These are phyloP conservation scores for Anolis carolinensis DNA, from an alignment of 2,113 vertebrate species.

Conservation along the genomic window DNA sequence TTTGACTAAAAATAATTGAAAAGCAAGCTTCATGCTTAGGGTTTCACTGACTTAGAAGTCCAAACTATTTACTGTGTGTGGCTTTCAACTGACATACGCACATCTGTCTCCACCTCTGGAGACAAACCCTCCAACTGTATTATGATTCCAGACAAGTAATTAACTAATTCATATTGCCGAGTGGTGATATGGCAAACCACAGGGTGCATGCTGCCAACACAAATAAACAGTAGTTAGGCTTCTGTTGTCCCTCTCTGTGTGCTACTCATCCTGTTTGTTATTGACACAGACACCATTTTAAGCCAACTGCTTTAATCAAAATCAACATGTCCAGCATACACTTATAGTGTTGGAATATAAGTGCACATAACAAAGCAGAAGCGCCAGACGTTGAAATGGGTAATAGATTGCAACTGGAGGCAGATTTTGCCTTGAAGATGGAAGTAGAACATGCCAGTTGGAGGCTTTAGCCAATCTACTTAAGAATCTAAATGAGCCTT, in stretches of 20 bases:
- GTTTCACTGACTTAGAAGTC: not conserved
- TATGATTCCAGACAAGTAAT: conserved; percentile 50
- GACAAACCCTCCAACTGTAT: not conserved
- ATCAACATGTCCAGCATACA: conserved; percentile 14
- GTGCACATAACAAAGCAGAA: conserved; percentile 41
- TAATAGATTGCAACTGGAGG: conserved; percentile 59
- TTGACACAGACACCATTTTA: conserved; percentile 26
- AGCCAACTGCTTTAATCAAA: conserved; percentile 37
- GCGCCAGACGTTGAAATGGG: conserved; percentile 44
- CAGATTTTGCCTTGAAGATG: conserved; percentile 41
- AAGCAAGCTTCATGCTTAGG: not conserved
- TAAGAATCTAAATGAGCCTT: conserved; percentile 63
- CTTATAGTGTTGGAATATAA: conserved; percentile 31
- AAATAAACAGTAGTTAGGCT: conserved; percentile 46
- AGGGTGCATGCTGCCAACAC: conserved; percentile 57
- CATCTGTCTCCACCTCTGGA: conserved; percentile 3
- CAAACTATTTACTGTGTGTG: not conserved
- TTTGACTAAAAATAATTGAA: not conserved
- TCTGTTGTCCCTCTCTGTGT: not conserved
- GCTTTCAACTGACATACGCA: not conserved
- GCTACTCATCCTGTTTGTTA: conserved; percentile 40
- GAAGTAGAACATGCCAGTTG: conserved; percentile 48
- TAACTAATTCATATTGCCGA: conserved; percentile 73
- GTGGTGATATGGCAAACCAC: conserved; percentile 52
- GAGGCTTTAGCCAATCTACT: conserved; percentile 63